These are phyloP conservation scores for Enoplosus armatus DNA, from an alignment of 2,797 vertebrate species.

Conservation along the genomic window DNA sequence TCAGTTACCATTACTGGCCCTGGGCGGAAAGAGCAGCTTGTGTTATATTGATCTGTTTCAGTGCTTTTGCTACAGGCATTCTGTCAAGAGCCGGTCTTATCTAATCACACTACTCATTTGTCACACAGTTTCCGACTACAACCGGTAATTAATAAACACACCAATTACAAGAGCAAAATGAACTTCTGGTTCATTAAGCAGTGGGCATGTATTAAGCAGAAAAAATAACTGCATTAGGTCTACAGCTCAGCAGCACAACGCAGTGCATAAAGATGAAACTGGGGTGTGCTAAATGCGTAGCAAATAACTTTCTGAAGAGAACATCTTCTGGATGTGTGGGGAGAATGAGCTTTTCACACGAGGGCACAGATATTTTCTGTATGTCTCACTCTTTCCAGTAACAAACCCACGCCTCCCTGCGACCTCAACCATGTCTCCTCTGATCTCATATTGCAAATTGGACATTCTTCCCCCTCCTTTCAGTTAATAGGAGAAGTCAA, in stretches of 20 bases:
- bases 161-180: slow-evolving; percentile 68
- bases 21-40: slow-evolving; percentile 58
- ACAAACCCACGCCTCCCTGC: slow-evolving; percentile 50
- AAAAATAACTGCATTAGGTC: slow-evolving; percentile 8
- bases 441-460: slow-evolving; percentile 68
- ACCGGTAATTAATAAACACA: slow-evolving; percentile 75
- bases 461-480: slow-evolving; percentile 40
- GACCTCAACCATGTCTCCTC: slow-evolving; percentile 57
- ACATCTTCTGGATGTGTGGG: slow-evolving; percentile 41
- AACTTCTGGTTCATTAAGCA: slow-evolving; percentile 66
- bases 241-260: slow-evolving; percentile 9
- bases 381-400: slow-evolving; percentile 58
- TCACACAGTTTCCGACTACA: slow-evolving; percentile 60
- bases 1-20: slow-evolving; percentile 56
- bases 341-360: slow-evolving; percentile 58
- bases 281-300: slow-evolving; percentile 33
- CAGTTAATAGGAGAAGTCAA: slow-evolving; percentile 38
- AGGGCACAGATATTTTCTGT: slow-evolving; percentile 56
- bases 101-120: slow-evolving; percentile 77
- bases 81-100: slow-evolving; percentile 71
- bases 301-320: slow-evolving; percentile 51
- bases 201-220: slow-evolving; percentile 31
- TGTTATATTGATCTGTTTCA: slow-evolving; percentile 74
- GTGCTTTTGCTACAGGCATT: slow-evolving; percentile 60
- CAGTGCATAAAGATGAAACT: slow-evolving; percentile 23